Evolutionary conservation across 1,140 invertebrate species (phyloP).

Genomic region (Rhagoletis pomonella): DNA sequence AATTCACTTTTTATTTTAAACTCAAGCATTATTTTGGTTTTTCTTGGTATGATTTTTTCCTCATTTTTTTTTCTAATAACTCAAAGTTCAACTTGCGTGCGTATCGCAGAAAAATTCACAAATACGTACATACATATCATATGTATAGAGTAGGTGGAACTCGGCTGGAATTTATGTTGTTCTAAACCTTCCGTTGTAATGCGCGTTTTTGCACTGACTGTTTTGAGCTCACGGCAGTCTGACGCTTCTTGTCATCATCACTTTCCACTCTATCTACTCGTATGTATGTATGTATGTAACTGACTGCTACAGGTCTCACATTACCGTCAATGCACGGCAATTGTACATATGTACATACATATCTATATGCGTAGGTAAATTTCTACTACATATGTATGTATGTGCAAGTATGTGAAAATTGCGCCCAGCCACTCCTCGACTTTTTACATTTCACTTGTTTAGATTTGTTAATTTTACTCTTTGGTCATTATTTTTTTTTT

Average conservation of each 20-base stretch:
- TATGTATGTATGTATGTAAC: neutral
- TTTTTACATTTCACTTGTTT: conserved; percentile 23
- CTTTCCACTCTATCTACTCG: neutral
- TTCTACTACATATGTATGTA: neutral
- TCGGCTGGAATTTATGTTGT: no score
- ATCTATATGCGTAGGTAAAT: neutral
- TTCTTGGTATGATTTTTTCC: neutral
- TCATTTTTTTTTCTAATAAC: neutral
- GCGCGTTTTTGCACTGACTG: conserved; percentile 9
- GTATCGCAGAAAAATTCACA: neutral
- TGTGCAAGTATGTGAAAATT: neutral
- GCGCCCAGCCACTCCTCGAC: neutral
- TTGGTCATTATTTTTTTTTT: neutral
- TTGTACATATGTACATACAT: neutral
- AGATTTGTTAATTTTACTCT: conserved; percentile 16
- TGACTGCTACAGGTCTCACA: neutral
- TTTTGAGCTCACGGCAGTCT: neutral
- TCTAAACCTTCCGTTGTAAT: neutral
- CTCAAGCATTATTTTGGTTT: neutral
- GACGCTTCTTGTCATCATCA: neutral
- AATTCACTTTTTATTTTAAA: neutral
- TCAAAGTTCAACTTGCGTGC: neutral
- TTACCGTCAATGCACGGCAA: neutral
- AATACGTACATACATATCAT: neutral
- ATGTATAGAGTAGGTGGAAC: neutral